Percentiles rank a stretch among this genome's conserved stretches.
These are phyloP conservation scores for Hyposoter dolosus DNA, from an alignment of 2,888 invertebrate genomes.

Conservation along the genomic window DNA sequence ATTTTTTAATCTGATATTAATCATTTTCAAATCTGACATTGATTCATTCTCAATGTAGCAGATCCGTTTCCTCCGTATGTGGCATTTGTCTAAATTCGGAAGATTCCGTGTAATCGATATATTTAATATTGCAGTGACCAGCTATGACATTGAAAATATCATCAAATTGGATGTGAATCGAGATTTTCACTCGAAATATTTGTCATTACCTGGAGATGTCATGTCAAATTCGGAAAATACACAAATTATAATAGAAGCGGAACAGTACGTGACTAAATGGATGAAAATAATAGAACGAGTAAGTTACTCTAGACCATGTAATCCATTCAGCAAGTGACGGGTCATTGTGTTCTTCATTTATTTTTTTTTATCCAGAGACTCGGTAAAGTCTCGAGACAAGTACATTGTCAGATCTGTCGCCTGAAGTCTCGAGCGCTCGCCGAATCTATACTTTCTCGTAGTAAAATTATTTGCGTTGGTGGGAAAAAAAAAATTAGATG, in stretches of 20 bases:
- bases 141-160: conserved; percentile 88
- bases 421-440: background rate
- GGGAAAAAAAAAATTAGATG: no score
- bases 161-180: conserved; percentile 88
- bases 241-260: conserved; percentile 87
- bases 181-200: conserved; percentile 86
- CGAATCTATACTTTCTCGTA: no score
- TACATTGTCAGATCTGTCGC: background rate
- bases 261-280: conserved; percentile 89
- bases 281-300: conserved; percentile 90
- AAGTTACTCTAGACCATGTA: background rate
- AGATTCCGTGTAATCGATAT: background rate
- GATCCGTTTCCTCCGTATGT: background rate
- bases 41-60: background rate
- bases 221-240: conserved; percentile 87
- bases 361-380: background rate
- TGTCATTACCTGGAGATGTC: conserved; percentile 87
- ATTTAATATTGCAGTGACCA: conserved; percentile 86
- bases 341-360: no score
- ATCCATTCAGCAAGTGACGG: background rate
- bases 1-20: no score
- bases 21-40: no score
- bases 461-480: no score
- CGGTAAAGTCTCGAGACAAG: background rate
- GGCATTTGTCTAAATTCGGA: background rate